phyloP scores from a whole-genome alignment of 2,797 vertebrate species.

The Paguma larvata region DNA sequence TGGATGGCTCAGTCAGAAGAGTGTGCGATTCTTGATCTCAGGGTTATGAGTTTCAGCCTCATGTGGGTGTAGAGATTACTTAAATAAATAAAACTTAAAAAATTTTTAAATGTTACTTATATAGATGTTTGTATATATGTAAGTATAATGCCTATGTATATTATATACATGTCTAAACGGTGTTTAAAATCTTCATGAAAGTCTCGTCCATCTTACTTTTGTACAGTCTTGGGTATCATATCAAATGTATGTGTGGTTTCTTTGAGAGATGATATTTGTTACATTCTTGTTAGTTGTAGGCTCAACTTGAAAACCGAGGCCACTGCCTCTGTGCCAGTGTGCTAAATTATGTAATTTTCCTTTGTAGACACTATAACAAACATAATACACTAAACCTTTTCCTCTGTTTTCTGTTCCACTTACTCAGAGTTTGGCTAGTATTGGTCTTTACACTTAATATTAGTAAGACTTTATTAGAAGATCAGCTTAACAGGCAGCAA shows the following conservation, averaged over 20 bases:
- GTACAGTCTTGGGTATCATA: neutral
- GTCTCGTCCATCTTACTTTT: neutral
- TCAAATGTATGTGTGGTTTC: neutral
- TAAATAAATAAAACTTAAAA: neutral
- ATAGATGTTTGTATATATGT: neutral
- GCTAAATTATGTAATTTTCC: neutral
- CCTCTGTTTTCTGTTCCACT: neutral
- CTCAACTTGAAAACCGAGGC: constrained; percentile 38
- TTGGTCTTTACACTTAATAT: neutral
- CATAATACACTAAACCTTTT: neutral
- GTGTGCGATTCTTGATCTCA: neutral
- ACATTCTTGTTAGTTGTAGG: neutral
- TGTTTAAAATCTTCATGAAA: neutral
- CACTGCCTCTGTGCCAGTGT: neutral
- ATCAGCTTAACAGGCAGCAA: neutral
- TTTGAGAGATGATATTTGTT: neutral
- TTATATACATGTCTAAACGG: neutral
- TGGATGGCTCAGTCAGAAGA: neutral
- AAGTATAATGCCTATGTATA: neutral
- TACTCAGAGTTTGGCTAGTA: constrained; percentile 19
- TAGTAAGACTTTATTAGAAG: neutral
- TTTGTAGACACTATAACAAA: neutral
- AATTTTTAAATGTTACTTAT: neutral
- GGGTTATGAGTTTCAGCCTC: neutral
- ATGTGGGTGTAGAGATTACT: neutral